Percentiles rank a stretch among this genome's conserved stretches.
Conservation (phyloP, 2,113 vertebrate species). For the Osmerus eperlanus region DNA sequence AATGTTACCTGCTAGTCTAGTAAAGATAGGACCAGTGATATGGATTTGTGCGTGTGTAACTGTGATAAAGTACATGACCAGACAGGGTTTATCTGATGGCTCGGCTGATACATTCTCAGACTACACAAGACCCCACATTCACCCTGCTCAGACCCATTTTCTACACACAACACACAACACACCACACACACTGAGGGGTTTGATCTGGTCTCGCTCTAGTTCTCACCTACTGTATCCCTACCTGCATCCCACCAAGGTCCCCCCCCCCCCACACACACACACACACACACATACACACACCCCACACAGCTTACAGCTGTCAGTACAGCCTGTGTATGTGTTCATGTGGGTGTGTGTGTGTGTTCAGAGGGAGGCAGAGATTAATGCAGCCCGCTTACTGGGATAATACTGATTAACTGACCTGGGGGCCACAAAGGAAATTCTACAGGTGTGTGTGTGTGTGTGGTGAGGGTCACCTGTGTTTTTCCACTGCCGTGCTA, state of each 20-base stretch:
- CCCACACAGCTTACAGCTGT: slow-evolving; percentile 15
- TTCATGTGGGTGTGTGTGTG: neutral
- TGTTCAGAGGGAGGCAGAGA: slow-evolving; percentile 5
- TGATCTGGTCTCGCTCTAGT: slow-evolving; percentile 43
- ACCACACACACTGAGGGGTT: neutral
- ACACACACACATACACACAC: slow-evolving; percentile 15
- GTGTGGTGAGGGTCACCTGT: neutral
- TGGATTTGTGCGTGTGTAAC: slow-evolving; percentile 4
- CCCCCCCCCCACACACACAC: slow-evolving; percentile 13
- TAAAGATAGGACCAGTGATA: neutral
- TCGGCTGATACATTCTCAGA: slow-evolving; percentile 7
- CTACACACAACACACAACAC: neutral
- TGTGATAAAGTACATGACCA: slow-evolving; percentile 4
- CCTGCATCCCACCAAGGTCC: slow-evolving; percentile 32
- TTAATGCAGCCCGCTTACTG: slow-evolving; percentile 30
- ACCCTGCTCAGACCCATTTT: neutral
- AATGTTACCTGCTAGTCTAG: neutral
- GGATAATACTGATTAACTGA: slow-evolving; percentile 27
- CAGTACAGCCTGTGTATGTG: neutral
- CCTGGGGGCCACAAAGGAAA: slow-evolving; percentile 21
- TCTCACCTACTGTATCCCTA: slow-evolving; percentile 19
- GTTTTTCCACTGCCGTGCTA: neutral
- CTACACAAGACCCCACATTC: neutral
- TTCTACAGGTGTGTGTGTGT: slow-evolving; percentile 35
- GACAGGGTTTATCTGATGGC: slow-evolving; percentile 23